phyloP scores from a whole-genome alignment of 2,113 vertebrate species.

The Atherinomorus stipes region DNA sequence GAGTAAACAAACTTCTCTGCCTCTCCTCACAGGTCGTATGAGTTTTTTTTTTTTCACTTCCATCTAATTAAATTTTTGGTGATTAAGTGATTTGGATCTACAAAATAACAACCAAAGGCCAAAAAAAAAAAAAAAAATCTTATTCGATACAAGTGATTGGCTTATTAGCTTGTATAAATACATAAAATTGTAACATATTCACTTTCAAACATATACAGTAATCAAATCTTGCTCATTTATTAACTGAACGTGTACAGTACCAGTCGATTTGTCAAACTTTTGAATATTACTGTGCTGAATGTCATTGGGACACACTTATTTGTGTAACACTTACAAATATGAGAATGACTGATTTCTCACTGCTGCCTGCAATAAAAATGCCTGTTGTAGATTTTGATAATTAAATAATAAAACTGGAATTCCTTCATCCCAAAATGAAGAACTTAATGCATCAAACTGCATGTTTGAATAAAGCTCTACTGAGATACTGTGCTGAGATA shows the following conservation, averaged over 20 bases:
- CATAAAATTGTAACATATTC: no score
- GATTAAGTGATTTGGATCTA: neutral
- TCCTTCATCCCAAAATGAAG: neutral
- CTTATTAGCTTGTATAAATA: no score
- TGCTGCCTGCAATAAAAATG: no score
- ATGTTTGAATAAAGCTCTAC: neutral
- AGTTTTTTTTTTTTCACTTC: neutral
- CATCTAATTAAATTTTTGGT: neutral
- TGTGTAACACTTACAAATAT: neutral
- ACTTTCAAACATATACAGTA: neutral
- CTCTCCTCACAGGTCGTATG: neutral
- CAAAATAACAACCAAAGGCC: no score
- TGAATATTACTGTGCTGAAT: no score
- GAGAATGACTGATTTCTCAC: no score
- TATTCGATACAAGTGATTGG: neutral
- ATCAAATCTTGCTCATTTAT: neutral
- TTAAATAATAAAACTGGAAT: no score
- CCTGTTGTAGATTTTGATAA: neutral
- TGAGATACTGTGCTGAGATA: neutral
- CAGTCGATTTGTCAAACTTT: no score
- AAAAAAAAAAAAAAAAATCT: neutral
- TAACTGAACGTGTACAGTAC: neutral
- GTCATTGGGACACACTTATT: neutral
- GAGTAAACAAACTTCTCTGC: constrained; percentile 25
- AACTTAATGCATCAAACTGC: neutral